Conservation (phyloP, 2,113 vertebrate genomes). For the Piaya cayana region DNA sequence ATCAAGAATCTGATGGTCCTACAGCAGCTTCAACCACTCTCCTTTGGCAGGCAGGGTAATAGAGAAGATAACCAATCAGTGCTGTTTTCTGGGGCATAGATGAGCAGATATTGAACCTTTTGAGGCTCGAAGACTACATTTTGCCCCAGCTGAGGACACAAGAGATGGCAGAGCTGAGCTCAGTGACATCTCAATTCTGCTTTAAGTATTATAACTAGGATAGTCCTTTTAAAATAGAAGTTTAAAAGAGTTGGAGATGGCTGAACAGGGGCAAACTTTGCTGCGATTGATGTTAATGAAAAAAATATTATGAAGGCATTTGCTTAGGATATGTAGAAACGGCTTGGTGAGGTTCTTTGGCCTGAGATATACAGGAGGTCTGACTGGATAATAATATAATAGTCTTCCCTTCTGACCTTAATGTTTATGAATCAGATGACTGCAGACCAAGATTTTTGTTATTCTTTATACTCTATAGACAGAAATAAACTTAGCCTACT, state of each 20-base stretch:
- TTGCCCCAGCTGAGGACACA: background rate
- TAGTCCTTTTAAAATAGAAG: background rate
- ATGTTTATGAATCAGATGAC: background rate
- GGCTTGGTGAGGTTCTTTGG: background rate
- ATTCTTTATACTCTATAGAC: background rate
- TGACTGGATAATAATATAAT: background rate
- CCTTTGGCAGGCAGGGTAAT: background rate
- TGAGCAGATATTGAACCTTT: background rate
- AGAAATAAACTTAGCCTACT: background rate
- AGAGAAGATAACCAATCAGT: background rate
- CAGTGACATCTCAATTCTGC: background rate
- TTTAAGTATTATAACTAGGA: background rate
- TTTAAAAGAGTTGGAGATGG: background rate
- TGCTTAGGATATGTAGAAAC: background rate
- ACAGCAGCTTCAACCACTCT: background rate
- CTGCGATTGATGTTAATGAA: background rate
- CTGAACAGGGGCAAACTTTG: background rate
- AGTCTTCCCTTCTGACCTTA: background rate
- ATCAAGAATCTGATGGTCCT: background rate
- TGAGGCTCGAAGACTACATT: background rate
- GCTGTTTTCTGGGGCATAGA: background rate
- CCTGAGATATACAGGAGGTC: background rate
- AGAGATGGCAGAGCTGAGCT: background rate
- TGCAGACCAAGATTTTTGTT: background rate
- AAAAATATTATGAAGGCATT: background rate